Conservation (phyloP, 1,140 invertebrate genomes). For the Aphidius gifuensis region DNA sequence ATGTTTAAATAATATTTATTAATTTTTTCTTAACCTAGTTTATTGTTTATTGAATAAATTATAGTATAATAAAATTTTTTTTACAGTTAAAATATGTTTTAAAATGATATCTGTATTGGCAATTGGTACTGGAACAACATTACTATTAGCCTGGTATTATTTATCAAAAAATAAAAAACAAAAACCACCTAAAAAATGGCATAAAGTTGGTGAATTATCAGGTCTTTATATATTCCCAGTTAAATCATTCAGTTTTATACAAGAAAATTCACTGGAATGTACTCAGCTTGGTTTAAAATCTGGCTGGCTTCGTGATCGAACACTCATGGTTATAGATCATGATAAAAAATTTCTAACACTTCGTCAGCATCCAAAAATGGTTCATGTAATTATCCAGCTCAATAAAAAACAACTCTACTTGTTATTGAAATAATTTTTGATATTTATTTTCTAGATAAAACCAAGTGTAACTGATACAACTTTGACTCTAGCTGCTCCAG, state of each 20-base stretch:
- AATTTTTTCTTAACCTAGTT: no score
- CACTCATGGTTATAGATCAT: slow-evolving; percentile 55
- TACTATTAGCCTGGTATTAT: slow-evolving; percentile 43
- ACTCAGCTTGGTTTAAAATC: slow-evolving; percentile 51
- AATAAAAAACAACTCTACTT: not conserved
- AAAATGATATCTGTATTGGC: slow-evolving; percentile 39
- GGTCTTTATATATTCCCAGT: slow-evolving; percentile 54
- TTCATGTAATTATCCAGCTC: slow-evolving; percentile 42
- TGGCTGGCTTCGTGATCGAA: slow-evolving; percentile 55
- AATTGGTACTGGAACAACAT: slow-evolving; percentile 42
- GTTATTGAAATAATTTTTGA: not conserved
- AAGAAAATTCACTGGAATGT: slow-evolving; percentile 45
- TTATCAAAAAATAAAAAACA: slow-evolving; percentile 36
- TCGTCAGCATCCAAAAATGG: slow-evolving; percentile 54
- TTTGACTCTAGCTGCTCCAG: slow-evolving; percentile 11
- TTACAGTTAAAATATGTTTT: slow-evolving; percentile 39
- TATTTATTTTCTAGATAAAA: not conserved
- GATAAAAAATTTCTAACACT: slow-evolving; percentile 55
- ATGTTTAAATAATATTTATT: no score
- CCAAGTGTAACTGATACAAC: slow-evolving; percentile 9
- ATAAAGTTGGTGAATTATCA: slow-evolving; percentile 54
- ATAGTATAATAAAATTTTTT: not conserved
- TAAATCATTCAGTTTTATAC: slow-evolving; percentile 54
- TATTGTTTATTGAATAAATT: no score
- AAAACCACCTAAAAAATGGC: slow-evolving; percentile 43